Conservation (phyloP, 1,140 invertebrate species). For the Zaprionus camerounensis region DNA sequence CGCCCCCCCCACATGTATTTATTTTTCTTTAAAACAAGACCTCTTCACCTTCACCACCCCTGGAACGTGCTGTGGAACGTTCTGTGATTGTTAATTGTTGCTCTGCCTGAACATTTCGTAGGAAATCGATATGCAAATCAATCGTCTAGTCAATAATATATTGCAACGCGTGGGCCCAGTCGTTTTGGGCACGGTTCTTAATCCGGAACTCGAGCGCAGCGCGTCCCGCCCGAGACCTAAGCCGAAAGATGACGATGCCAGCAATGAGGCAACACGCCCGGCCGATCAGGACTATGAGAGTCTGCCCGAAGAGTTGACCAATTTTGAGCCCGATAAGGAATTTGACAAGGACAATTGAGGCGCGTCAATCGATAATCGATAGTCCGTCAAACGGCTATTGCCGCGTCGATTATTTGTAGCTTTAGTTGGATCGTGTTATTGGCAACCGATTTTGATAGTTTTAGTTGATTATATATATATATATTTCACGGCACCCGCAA, state of each 20-base stretch:
- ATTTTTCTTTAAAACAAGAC: neutral
- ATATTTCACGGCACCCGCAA: neutral
- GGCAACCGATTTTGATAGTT: slow-evolving; percentile 1
- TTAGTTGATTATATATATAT: slow-evolving; percentile 5
- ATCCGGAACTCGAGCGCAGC: slow-evolving; percentile 57
- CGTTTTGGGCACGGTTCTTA: slow-evolving; percentile 71
- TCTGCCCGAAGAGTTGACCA: slow-evolving; percentile 59
- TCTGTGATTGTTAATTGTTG: slow-evolving; percentile 59
- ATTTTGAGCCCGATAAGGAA: slow-evolving; percentile 62
- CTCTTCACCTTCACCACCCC: neutral
- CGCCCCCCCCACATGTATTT: neutral
- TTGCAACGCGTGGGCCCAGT: slow-evolving; percentile 75
- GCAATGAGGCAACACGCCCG: slow-evolving; percentile 11
- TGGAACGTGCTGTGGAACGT: slow-evolving; percentile 16
- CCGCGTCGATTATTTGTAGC: neutral
- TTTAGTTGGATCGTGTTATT: neutral
- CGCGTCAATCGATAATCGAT: neutral
- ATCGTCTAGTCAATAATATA: slow-evolving; percentile 80
- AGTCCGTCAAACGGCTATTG: too few relatives aligned
- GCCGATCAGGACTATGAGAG: slow-evolving; percentile 59
- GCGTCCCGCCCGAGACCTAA: neutral
- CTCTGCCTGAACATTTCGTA: slow-evolving; percentile 66
- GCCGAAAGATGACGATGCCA: slow-evolving; percentile 24
- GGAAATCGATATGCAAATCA: slow-evolving; percentile 81
- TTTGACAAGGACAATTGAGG: slow-evolving; percentile 43